Percentiles rank a stretch among this genome's conserved stretches.
phyloP scores from a whole-genome alignment of 1,140 invertebrate genomes.

The Drosophila hydei region DNA sequence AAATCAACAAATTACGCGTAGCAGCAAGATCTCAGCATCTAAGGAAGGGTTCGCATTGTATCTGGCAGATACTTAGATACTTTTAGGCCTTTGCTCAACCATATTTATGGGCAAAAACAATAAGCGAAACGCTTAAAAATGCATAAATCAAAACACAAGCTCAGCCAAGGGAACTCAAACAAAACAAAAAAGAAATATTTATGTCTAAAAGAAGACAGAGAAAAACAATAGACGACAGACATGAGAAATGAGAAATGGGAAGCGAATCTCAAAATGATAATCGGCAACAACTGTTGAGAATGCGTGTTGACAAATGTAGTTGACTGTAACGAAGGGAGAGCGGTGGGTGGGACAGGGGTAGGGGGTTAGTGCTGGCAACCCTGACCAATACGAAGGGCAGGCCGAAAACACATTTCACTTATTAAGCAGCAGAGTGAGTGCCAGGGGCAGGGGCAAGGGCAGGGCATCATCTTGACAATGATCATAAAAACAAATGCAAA shows the following conservation, averaged over 20 bases:
- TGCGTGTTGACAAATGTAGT: constrained; percentile 76
- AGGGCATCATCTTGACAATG: constrained; percentile 59
- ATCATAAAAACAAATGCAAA: constrained; percentile 80
- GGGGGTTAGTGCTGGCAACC: constrained; percentile 9
- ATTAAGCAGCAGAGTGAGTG: constrained; percentile 44
- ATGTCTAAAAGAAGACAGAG: neutral
- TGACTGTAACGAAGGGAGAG: constrained; percentile 13
- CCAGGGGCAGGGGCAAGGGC: neutral
- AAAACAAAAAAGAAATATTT: constrained; percentile 25
- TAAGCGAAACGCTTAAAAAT: constrained; percentile 83
- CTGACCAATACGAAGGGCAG: constrained; percentile 39
- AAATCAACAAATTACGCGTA: constrained; percentile 79
- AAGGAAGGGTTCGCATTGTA: constrained; percentile 59
- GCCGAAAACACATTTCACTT: constrained; percentile 79
- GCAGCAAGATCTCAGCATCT: neutral
- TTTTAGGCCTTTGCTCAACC: constrained; percentile 17
- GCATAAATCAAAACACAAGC: constrained; percentile 76
- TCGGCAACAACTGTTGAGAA: constrained; percentile 82
- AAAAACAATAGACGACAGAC: constrained; percentile 11
- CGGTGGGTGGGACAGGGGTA: neutral
- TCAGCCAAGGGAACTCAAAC: constrained; percentile 65
- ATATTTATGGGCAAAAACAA: constrained; percentile 80
- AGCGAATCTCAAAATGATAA: constrained; percentile 80
- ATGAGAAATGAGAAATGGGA: constrained; percentile 40
- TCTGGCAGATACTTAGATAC: constrained; percentile 51